phyloP scores from a whole-genome alignment of 2,888 invertebrate genomes.

The Scaptomyza cyrtandrae region DNA sequence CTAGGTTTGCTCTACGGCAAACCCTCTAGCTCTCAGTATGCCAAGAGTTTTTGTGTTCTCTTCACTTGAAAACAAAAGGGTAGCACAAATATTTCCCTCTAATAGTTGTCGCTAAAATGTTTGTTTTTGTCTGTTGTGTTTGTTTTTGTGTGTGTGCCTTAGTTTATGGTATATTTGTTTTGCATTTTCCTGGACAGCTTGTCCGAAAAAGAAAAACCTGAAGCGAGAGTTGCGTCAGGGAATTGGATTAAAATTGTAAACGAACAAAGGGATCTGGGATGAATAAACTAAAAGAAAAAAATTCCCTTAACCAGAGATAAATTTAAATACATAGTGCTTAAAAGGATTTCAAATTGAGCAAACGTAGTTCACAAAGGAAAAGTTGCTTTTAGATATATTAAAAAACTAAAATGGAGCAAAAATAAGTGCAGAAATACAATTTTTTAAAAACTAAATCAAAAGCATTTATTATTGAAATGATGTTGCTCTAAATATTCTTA shows the following conservation, averaged over 20 bases:
- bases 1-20: neutral
- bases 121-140: conserved; percentile 13
- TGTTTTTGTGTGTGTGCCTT: conserved; percentile 29
- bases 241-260: conserved; percentile 41
- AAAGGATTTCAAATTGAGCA: conserved; percentile 19
- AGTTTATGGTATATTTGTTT: conserved; percentile 73
- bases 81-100: conserved; percentile 75
- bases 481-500: neutral
- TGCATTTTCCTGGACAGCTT: conserved; percentile 69
- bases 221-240: conserved; percentile 60
- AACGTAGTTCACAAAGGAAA: neutral
- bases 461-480: neutral
- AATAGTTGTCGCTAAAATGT: conserved; percentile 76
- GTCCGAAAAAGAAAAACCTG: conserved; percentile 44
- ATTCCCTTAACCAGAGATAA: conserved; percentile 13
- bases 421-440: neutral
- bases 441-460: neutral
- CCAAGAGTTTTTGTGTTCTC: conserved; percentile 1
- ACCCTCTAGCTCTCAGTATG: neutral
- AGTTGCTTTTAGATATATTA: neutral
- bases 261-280: conserved; percentile 34
- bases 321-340: neutral
- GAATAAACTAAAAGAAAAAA: conserved; percentile 45
- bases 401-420: neutral
- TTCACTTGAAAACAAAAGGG: conserved; percentile 67